Percentiles rank a stretch among this genome's conserved stretches.
These are phyloP conservation scores for Zapus hudsonius DNA, from an alignment of 2,113 vertebrate genomes.

Conservation along the genomic window DNA sequence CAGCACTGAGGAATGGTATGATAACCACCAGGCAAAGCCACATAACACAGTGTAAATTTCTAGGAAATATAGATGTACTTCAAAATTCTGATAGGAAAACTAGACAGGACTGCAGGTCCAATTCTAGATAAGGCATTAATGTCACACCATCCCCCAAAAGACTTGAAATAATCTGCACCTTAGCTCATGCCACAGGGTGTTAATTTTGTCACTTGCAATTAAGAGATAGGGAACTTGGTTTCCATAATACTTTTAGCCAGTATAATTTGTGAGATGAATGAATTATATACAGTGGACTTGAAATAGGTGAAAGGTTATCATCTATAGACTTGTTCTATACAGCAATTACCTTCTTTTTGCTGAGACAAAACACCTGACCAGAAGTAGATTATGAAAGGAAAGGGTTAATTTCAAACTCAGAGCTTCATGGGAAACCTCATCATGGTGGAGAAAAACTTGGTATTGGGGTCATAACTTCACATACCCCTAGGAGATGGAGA, in stretches of 20 bases:
- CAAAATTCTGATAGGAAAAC: neutral
- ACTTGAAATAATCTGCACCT: neutral
- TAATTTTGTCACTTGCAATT: neutral
- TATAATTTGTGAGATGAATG: neutral
- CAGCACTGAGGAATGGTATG: neutral
- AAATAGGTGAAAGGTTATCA: neutral
- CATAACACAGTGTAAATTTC: neutral
- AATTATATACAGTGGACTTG: neutral
- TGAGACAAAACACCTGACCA: too few species aligned
- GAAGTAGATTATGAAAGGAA: too few species aligned
- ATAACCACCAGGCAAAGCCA: neutral
- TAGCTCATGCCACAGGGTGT: neutral
- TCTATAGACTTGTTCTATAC: neutral
- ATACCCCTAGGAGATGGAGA: too few species aligned
- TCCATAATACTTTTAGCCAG: constrained; percentile 2
- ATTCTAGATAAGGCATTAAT: neutral
- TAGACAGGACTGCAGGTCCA: neutral
- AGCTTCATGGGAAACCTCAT: too few species aligned
- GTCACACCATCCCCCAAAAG: neutral
- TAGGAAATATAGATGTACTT: constrained; percentile 1
- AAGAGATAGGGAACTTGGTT: neutral
- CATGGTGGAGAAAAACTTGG: too few species aligned
- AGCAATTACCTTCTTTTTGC: too few species aligned
- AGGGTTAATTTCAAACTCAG: too few species aligned
- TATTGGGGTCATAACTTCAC: too few species aligned